Evolutionary conservation across 2,113 vertebrate species (phyloP), one percentile per base, ranked within the genome.

Genomic region (Condylura cristata): DNA sequence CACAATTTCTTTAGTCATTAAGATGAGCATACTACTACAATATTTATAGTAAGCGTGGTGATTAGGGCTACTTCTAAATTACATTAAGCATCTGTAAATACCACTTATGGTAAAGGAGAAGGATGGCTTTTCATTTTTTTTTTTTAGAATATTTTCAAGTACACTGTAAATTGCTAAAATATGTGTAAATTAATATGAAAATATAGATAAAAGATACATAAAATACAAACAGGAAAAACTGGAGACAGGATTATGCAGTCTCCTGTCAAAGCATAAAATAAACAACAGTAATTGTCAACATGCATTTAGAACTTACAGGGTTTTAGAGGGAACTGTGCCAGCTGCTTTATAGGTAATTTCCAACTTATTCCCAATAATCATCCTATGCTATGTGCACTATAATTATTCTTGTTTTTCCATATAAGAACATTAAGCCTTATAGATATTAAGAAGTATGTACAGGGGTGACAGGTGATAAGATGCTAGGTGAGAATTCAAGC

Each of bases 261-360:
- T 89, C 14, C 58, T 70, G 22, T 46, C 84, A 83, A 93, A 93
- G 89, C 17, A 76, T 53, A n/a, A 48, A 90, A 60, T 80, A 91
- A 41, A 51, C 34, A 80, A 41, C 41, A 84, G 53, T 82, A 78
- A 66, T 53, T 56, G n/a, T 58, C 34, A 28, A 20, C 60, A 56
- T 81, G 86, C 90, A 84, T 58, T 93, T 90, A 82, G 39, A 75
- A 46, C 17, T 74, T 84, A 58, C 8, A 65, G 8, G 79, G 53
- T 39, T 89, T 91, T 26, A 80, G 86, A 95, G 58, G 61, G 68
- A 46, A 51, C 26, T 41, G 30, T 85, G 82, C 66, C 81, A 68
- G 95, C 44, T 44, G 37, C 68, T 83, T 83, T 75, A 39, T 39
- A 7, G 37, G 30, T 5, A 39, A 3, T 89, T 93, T 68, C 60